These are phyloP conservation scores for Eupithecia subumbrata DNA, from an alignment of 2,888 invertebrate genomes.

Conservation along the genomic window DNA sequence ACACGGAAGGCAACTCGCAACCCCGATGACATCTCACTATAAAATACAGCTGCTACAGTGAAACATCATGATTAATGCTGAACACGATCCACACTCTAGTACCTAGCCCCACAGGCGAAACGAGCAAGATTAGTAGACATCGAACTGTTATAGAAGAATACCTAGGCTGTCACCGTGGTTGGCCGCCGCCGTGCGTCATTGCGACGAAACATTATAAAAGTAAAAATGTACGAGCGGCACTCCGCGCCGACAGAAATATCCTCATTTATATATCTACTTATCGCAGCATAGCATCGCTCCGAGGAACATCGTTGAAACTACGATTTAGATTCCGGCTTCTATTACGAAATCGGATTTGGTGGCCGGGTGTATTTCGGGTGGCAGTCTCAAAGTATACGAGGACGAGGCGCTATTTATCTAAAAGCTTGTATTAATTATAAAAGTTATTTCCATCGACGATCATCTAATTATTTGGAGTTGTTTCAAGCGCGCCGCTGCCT, in stretches of 20 bases:
- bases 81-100: conserved; percentile 70
- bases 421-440: conserved; percentile 43
- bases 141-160: conserved; percentile 69
- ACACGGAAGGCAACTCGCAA: conserved; percentile 23
- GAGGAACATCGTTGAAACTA: conserved; percentile 56
- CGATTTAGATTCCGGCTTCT: conserved; percentile 58
- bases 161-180: conserved; percentile 63
- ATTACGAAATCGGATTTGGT: conserved; percentile 53
- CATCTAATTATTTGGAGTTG: conserved; percentile 45
- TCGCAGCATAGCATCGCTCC: conserved; percentile 45
- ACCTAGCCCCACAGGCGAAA: conserved; percentile 78
- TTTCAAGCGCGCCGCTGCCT: conserved; percentile 41
- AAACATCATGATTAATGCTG: conserved; percentile 35
- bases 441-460: conserved; percentile 44
- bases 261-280: conserved; percentile 53
- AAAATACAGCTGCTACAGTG: conserved; percentile 26
- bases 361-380: conserved; percentile 35
- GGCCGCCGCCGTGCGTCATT: conserved; percentile 77
- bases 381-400: conserved; percentile 32
- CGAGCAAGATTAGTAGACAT: conserved; percentile 83
- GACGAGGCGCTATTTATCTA: conserved; percentile 33
- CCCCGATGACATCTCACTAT: conserved; percentile 38
- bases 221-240: conserved; percentile 61
- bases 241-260: conserved; percentile 73
- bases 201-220: conserved; percentile 58